phyloP scores from a whole-genome alignment of 37 sponge, comb jelly and placozoan species.

The Spongilla lacustris region DNA sequence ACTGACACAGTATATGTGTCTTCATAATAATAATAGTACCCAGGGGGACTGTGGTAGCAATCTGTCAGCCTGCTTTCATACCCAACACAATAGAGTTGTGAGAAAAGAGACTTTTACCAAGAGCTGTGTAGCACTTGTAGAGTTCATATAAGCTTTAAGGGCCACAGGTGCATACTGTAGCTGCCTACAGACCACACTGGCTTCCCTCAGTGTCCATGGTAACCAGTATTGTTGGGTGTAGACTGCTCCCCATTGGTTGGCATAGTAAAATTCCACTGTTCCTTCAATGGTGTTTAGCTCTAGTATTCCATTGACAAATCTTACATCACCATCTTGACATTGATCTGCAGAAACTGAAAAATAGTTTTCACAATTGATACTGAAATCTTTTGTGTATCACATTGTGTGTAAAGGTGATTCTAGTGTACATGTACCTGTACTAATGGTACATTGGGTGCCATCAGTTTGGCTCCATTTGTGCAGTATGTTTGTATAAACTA shows the following conservation, averaged over 20 bases:
- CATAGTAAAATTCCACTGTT: conserved; percentile 42
- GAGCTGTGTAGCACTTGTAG: background rate
- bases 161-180: background rate
- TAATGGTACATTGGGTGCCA: no score
- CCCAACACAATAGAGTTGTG: no score
- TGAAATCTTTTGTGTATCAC: background rate
- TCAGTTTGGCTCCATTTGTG: no score
- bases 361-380: background rate
- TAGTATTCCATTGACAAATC: conserved; percentile 10
- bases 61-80: no score
- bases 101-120: no score
- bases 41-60: no score
- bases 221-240: background rate
- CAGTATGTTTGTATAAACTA: no score
- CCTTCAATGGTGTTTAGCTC: background rate
- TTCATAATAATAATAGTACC: no score
- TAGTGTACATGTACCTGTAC: no score
- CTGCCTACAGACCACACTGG: background rate
- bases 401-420: no score
- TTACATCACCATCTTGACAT: conserved; percentile 6
- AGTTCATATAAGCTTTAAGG: background rate
- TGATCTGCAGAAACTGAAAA: background rate
- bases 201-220: background rate
- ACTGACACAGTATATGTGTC: no score
- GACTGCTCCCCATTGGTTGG: conserved; percentile 19